These are phyloP conservation scores for Pithys albifrons DNA, from an alignment of 2,113 vertebrate species.

Conservation along the genomic window DNA sequence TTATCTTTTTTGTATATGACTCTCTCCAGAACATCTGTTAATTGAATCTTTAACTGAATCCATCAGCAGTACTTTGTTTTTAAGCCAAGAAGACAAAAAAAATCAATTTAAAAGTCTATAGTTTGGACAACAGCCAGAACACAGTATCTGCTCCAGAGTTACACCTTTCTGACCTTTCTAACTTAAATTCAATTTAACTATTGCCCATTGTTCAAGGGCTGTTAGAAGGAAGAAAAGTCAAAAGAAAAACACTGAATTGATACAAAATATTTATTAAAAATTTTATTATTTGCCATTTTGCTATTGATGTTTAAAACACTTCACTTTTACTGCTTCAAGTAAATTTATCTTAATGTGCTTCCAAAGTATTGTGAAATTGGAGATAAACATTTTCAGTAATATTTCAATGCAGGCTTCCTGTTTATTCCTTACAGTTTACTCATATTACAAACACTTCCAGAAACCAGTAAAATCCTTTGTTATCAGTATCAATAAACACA, in stretches of 20 bases:
- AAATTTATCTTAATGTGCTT: not conserved
- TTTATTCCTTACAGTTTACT: not conserved
- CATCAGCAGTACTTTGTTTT: not conserved
- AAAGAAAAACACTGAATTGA: not conserved
- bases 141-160: not conserved
- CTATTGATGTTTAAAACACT: not conserved
- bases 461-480: not conserved
- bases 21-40: constrained; percentile 10
- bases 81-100: not conserved
- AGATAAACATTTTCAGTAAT: not conserved
- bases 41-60: constrained; percentile 18
- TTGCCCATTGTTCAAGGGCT: not conserved
- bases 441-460: not conserved
- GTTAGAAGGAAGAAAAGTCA: not conserved
- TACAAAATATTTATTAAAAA: not conserved
- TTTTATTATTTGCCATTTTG: not conserved
- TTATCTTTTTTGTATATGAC: not conserved
- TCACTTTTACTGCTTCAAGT: not conserved
- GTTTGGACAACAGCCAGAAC: not conserved
- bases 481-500: not conserved
- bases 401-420: not conserved
- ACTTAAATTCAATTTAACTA: not conserved
- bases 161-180: not conserved
- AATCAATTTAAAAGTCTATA: not conserved
- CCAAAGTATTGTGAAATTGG: not conserved